phyloP scores from a whole-genome alignment of 2,113 vertebrate genomes.

The Pelodiscus sinensis region DNA sequence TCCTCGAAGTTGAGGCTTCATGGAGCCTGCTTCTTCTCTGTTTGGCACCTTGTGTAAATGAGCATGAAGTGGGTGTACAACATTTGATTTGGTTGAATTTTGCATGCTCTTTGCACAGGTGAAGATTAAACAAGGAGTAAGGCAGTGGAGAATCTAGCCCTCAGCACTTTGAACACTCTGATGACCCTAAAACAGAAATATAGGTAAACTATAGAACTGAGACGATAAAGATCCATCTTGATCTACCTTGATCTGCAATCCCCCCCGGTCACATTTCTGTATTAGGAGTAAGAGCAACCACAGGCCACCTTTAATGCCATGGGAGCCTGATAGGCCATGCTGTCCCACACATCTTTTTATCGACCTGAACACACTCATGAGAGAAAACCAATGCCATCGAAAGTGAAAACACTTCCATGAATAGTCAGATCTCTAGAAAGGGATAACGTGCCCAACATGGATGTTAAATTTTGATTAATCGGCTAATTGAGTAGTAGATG shows the following conservation, averaged over 20 bases:
- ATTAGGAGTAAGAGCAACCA: not conserved
- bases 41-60: not conserved
- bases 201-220: not conserved
- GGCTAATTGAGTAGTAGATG: no score
- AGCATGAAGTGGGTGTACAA: not conserved
- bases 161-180: slow-evolving; percentile 13
- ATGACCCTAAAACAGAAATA: slow-evolving; percentile 26
- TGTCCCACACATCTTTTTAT: not conserved
- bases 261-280: not conserved
- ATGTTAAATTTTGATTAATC: no score
- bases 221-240: no score
- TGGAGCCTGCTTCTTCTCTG: not conserved
- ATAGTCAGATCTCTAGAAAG: not conserved
- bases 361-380: not conserved
- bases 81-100: not conserved
- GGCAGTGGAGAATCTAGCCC: not conserved
- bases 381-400: not conserved
- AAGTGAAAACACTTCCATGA: not conserved
- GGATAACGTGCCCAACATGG: not conserved
- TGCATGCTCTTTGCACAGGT: not conserved
- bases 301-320: not conserved
- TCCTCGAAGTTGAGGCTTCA: not conserved
- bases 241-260: not conserved
- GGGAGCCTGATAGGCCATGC: rapidly evolving
- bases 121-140: not conserved